Evolutionary conservation across 2,113 vertebrate genomes (phyloP).

Genomic region (Drymodes brunneopygia): DNA sequence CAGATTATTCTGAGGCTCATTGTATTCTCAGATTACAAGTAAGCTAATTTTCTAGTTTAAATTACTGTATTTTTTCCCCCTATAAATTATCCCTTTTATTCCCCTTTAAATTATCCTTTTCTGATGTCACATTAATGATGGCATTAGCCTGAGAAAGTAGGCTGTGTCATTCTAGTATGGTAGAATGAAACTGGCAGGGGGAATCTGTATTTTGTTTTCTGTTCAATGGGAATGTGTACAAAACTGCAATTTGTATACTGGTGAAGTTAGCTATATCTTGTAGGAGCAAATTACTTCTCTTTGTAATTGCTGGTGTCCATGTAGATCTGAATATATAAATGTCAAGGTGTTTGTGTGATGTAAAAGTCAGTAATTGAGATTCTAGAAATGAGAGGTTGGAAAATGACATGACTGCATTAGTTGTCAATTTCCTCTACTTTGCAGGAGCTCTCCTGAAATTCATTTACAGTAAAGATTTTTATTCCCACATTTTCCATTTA

Average conservation of each 20-base stretch:
- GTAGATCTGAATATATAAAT: background rate
- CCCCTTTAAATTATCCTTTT: background rate
- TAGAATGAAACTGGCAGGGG: accelerated
- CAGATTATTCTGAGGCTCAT: background rate
- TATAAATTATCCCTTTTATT: background rate
- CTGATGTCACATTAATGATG: background rate
- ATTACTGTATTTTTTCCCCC: background rate
- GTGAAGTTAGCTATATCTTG: background rate
- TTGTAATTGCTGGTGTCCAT: background rate
- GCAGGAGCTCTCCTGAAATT: background rate
- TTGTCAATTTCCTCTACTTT: background rate
- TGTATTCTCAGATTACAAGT: background rate
- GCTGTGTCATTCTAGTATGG: background rate
- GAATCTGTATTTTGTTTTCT: background rate
- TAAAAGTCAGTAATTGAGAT: background rate
- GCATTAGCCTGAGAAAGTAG: background rate
- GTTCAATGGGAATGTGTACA: background rate
- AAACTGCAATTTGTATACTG: background rate
- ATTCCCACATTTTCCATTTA: background rate
- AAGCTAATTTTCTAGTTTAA: background rate
- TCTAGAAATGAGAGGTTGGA: background rate
- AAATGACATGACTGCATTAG: background rate
- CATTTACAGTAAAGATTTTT: slow-evolving; percentile 35
- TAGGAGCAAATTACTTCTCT: background rate
- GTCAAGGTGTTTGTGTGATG: background rate